Evolutionary conservation across 35 echinoderm and acorn worm genomes (phyloP).

Genomic region (Ptychodera flava): DNA sequence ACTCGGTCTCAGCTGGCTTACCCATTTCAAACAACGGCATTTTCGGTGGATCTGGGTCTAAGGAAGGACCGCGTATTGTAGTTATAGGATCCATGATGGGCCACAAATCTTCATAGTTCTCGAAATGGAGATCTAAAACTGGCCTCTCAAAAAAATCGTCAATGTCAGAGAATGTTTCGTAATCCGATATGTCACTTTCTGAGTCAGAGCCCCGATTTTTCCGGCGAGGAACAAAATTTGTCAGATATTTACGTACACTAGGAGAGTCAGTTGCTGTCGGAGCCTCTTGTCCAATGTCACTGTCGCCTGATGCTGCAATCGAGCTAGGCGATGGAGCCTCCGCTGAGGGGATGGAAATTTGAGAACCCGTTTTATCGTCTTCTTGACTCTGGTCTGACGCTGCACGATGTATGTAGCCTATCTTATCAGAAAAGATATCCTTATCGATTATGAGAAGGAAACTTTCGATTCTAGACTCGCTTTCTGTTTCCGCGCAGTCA

Average conservation of each 20-base stretch:
- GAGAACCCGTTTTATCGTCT: not conserved
- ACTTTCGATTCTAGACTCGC: not conserved
- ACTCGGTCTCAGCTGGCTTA: not conserved
- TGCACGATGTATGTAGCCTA: not conserved
- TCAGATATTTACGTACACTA: not conserved
- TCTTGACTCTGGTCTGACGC: not conserved
- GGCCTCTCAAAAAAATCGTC: not conserved
- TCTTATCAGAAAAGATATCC: not conserved
- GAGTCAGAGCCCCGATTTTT: not conserved
- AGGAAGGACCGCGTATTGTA: too few species aligned
- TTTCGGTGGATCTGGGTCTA: not conserved
- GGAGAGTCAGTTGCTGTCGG: not conserved
- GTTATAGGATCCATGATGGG: not conserved
- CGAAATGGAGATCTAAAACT: not conserved
- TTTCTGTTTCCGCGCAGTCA: not conserved
- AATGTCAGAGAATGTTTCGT: not conserved
- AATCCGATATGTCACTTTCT: not conserved
- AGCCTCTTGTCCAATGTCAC: too few species aligned
- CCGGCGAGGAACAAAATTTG: not conserved
- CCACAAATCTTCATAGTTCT: not conserved
- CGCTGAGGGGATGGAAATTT: not conserved
- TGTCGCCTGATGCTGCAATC: too few species aligned
- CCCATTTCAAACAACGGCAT: constrained; percentile 5
- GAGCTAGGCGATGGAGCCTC: not conserved
- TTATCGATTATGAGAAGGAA: not conserved